Evolutionary conservation across 2,113 vertebrate species (phyloP).

Genomic region (Aegithalos caudatus): DNA sequence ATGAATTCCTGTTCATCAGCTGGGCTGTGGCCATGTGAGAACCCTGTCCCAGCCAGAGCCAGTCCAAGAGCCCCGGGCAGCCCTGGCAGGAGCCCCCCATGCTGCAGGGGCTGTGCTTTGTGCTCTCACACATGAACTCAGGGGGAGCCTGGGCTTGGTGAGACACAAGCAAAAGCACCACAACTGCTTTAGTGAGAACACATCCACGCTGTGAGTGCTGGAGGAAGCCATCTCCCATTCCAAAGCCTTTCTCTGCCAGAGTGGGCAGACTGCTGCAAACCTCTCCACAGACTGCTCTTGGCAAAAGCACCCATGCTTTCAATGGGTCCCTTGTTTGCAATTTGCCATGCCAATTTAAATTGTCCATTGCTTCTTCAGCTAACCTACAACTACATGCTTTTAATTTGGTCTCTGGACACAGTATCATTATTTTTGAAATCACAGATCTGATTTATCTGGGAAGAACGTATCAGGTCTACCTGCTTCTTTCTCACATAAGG

Average conservation of each 20-base stretch:
- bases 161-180: constrained; percentile 1
- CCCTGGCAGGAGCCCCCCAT: background rate
- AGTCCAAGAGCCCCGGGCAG: background rate
- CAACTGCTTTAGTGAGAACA: background rate
- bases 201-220: background rate
- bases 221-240: background rate
- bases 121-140: background rate
- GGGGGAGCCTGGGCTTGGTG: background rate
- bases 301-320: background rate
- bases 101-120: background rate
- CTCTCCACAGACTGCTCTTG: background rate
- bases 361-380: background rate
- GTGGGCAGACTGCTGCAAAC: background rate
- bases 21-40: background rate
- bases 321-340: background rate
- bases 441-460: background rate
- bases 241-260: background rate
- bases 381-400: accelerated
- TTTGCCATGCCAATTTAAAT: background rate
- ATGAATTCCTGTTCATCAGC: background rate
- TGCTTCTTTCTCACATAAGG: background rate
- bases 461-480: background rate
- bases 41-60: background rate
- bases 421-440: background rate
- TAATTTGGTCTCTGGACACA: background rate